Evolutionary conservation across 2,113 vertebrate genomes (phyloP).

Genomic region (Cottus gobio): DNA sequence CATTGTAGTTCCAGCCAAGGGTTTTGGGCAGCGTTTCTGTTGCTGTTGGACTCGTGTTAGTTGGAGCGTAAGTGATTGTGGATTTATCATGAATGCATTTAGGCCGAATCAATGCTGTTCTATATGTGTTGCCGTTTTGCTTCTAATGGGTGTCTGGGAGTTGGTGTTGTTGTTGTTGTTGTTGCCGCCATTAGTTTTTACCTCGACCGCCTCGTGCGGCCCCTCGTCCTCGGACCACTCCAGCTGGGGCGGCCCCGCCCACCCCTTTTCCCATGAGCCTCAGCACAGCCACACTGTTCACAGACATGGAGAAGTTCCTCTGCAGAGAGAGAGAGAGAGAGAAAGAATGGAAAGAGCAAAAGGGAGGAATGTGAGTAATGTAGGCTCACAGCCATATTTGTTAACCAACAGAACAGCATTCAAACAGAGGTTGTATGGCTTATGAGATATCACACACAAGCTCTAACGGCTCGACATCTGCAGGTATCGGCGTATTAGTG

Average conservation of each 20-base stretch:
- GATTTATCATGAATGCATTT: constrained; percentile 15
- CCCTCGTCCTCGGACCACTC: constrained; percentile 88
- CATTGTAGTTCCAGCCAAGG: constrained; percentile 34
- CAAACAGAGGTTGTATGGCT: neutral
- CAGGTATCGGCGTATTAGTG: constrained; percentile 5
- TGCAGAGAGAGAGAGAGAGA: constrained; percentile 61
- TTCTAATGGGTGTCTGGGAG: neutral
- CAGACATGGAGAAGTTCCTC: constrained; percentile 96
- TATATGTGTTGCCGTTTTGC: neutral
- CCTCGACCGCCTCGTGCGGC: constrained; percentile 88
- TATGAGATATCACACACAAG: neutral
- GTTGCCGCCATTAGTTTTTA: constrained; percentile 57
- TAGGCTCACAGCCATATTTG: constrained; percentile 39
- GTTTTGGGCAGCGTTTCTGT: constrained; percentile 36
- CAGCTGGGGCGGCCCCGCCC: constrained; percentile 81
- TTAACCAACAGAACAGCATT: constrained; percentile 25
- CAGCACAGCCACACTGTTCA: constrained; percentile 94
- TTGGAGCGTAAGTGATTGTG: constrained; percentile 17
- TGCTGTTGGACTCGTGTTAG: constrained; percentile 36
- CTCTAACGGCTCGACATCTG: neutral
- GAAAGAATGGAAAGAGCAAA: constrained; percentile 31
- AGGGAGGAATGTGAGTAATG: constrained; percentile 70
- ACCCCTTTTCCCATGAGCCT: constrained; percentile 93
- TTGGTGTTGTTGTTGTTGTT: neutral
- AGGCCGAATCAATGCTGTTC: constrained; percentile 4